Evolutionary conservation across 2,888 invertebrate genomes (phyloP), one percentile per base, ranked within the genome.

Genomic region (Hermodice carunculata): DNA sequence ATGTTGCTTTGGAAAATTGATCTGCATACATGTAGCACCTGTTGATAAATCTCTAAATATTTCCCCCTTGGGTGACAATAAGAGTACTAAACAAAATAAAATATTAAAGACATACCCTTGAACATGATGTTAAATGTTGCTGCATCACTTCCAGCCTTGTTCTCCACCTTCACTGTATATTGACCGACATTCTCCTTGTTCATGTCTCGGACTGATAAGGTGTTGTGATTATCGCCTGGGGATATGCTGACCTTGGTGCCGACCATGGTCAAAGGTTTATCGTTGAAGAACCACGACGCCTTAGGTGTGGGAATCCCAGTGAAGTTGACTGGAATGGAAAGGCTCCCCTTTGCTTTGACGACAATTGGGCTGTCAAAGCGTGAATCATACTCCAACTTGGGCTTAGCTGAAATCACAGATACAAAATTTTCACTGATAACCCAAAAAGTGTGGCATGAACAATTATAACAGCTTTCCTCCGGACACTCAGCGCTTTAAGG

Each of bases 111-210:
- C 52, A 31, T 37, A 72, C 67, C 67, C 80, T 87, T 88, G 86
- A 94, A 93, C 89, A 90, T 90, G 66, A 95, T 91, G 40, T 95
- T 94, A 74, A 94, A 93, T 6, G 43, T 62, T 17, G 74, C 71
- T 11, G 43, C n/a, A 19, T 65, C 93, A 81, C 93, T 93, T 0
- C 95, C 95, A 46, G 95, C 89, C 73, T 89, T 90, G 85, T 95
- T 96, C 32, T 89, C 89, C 0, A 94, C 93, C 72, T 90, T 90
- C 37, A 96, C 90, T 79, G 91, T 91, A 81, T 95, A 96, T 85
- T 94, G 94, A 1, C 95, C 96, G 60, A 94, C 89, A 86, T 96
- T 94, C 17, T 89, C 87, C 57, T 94, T 88, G 61, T 89, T 89
- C 0, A 93, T 92, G 67, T 92, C 90, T 11, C 62, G 63, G 32